Base-by-base conservation (phyloP, 2,797 vertebrate species). In the Benthosema pterotum region DNA sequence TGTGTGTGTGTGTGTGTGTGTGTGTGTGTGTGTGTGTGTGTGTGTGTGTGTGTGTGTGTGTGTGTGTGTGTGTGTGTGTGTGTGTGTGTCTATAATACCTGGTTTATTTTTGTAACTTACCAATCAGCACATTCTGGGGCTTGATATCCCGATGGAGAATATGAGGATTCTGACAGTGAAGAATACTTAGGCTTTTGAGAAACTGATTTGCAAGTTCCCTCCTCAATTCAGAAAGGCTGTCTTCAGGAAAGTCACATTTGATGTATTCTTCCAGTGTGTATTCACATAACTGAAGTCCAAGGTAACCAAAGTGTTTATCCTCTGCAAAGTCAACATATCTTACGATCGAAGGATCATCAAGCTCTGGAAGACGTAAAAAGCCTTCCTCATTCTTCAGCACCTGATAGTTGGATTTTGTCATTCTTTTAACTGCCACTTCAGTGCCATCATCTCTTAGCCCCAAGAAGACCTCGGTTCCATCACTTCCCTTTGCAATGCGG, bases 101-200 rank as follows among this genome's bases (percentile, higher is more conserved):
- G 18, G 19, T 38, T 42, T 3, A 16, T 0, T 45, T 1, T 42
- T n/a, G 0, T 67, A 32, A 8, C 80, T 70, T 65, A 92, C 89
- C 89, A 2, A 91, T 91, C 25, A 92, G 64, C 72, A 91, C 80
- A 58, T 91, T 92, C 63, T 86, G 85, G 6, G 91, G 89, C 78
- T 91, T 91, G 17, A 91, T 71, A 61, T 92, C 89, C 0, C 87
- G 63, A 14, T 91, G 90, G 0, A 91, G 63, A 47, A 91, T 80
- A 53, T 46, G 80, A 19, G 76, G 79, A 0, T 45, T 12, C 2
- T 38, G 14, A 54, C 58, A 45, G 49, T 91, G 89, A 67, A 92
- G 85, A 28, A 83, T 77, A 1, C 1, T 55, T 50, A 91, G 51
- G 53, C 88, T 80, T 0, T 59, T 2, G 0, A 91, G 82, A n/a